Conservation (phyloP, 2,113 vertebrate species). For the Micronycteris hirsuta region DNA sequence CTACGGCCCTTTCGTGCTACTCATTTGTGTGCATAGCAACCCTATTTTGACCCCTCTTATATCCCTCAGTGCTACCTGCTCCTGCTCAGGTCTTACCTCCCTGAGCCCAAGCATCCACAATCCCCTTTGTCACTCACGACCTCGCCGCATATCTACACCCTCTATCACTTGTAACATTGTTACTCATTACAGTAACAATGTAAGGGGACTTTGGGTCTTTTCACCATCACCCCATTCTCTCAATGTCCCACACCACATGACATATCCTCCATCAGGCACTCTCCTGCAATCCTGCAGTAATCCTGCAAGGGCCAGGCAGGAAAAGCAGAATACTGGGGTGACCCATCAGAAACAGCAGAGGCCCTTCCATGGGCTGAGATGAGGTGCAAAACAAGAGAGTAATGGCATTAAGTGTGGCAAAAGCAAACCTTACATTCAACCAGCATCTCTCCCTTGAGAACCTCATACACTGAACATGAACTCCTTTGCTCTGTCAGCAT, state of each 20-base stretch:
- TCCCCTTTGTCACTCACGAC: not conserved
- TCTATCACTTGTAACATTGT: not conserved
- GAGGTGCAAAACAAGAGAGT: not conserved
- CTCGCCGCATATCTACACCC: accelerated
- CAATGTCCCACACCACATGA: accelerated
- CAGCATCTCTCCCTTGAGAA: not conserved
- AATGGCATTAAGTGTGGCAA: not conserved
- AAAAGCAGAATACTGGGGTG: not conserved
- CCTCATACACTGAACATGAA: constrained; percentile 14
- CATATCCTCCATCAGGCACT: not conserved
- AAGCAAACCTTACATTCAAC: not conserved
- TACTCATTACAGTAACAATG: not conserved
- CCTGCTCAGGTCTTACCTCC: not conserved
- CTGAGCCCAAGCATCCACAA: not conserved
- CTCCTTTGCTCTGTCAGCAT: constrained; percentile 33
- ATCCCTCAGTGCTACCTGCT: not conserved
- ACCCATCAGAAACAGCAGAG: not conserved
- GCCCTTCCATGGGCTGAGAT: not conserved
- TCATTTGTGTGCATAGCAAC: not conserved
- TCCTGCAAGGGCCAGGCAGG: not conserved
- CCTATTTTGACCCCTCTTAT: not conserved
- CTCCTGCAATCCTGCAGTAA: no score
- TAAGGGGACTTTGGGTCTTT: no score
- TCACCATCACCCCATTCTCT: not conserved
- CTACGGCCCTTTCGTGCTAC: not conserved